Conservation (phyloP, 2,888 invertebrate genomes). For the Panzeria rudis region DNA sequence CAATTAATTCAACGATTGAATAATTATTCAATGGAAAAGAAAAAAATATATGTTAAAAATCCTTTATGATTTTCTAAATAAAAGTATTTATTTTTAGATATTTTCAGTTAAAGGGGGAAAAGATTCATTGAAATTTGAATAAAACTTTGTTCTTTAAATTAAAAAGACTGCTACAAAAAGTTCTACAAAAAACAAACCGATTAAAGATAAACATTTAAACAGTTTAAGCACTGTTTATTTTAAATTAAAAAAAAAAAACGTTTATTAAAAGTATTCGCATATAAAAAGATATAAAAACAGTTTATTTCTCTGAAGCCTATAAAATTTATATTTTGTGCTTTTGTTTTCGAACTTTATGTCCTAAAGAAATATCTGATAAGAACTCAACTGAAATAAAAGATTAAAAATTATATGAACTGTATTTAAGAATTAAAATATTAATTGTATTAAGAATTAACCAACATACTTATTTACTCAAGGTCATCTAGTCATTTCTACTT, state of each 20-base stretch:
- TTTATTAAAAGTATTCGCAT: not conserved
- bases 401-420: not conserved
- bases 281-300: not conserved
- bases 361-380: not conserved
- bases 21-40: not conserved
- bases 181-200: too few relatives aligned
- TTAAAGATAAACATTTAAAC: too few relatives aligned
- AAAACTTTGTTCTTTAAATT: too few relatives aligned
- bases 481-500: slow-evolving; percentile 10
- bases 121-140: too few relatives aligned
- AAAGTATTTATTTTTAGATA: too few relatives aligned
- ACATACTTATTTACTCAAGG: slow-evolving; percentile 2
- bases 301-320: slow-evolving; percentile 5
- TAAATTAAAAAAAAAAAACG: too few relatives aligned
- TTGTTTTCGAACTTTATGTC: not conserved
- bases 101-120: too few relatives aligned
- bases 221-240: too few relatives aligned
- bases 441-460: not conserved
- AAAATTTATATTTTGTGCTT: not conserved
- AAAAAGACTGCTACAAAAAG: too few relatives aligned
- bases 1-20: not conserved
- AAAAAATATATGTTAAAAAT: not conserved
- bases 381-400: not conserved
- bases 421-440: not conserved
- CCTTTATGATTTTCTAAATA: not conserved